Evolutionary conservation across 2,113 vertebrate species (phyloP), one percentile per base, ranked within the genome.

Genomic region (Calidris pygmaea): DNA sequence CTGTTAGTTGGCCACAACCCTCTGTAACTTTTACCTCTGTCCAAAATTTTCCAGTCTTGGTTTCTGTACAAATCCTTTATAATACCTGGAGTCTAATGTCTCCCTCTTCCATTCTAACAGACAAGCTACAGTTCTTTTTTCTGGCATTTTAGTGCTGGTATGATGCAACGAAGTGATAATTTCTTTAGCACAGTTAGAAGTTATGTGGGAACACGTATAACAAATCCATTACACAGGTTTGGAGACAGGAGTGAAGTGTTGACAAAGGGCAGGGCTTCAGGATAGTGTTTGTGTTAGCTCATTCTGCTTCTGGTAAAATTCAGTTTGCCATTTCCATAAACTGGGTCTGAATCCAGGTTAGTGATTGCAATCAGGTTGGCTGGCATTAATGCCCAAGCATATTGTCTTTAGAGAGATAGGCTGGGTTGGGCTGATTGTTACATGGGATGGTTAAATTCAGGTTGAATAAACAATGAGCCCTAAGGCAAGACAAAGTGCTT

Each of bases 191-290:
- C 76, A 34, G 92, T 92, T 96, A 81, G 86, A 60, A 92, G 55
- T 58, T 96, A 22, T 95, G 95, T 96, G 94, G 92, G 92, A 92
- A 95, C 95, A 96, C 1, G 14, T 95, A 92, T 59, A 95, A 95
- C 91, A 94, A 96, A 95, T 91, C 84, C 87, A 95, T 96, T 91
- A 92, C 48, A 73, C 62, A 66, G 95, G 23, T 66, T 3, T 84
- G 92, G 79, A 91, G 91, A 96, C 93, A 74, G 94, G 87, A 41
- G 67, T 79, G 92, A 94, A 95, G 66, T 97, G 96, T 98, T 98
- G 97, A 97, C 92, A 96, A 92, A 98, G 95, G 97, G 96, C 78
- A 97, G 93, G 96, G 96, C 94, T 93, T 94, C 93, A 77, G 14
- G 45, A 93, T 94, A 95, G 43, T 87, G 85, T 96, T 95, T 94